Evolutionary conservation across 2,888 invertebrate genomes (phyloP), one percentile per base, ranked within the genome.

Genomic region (Tinea trinotella): DNA sequence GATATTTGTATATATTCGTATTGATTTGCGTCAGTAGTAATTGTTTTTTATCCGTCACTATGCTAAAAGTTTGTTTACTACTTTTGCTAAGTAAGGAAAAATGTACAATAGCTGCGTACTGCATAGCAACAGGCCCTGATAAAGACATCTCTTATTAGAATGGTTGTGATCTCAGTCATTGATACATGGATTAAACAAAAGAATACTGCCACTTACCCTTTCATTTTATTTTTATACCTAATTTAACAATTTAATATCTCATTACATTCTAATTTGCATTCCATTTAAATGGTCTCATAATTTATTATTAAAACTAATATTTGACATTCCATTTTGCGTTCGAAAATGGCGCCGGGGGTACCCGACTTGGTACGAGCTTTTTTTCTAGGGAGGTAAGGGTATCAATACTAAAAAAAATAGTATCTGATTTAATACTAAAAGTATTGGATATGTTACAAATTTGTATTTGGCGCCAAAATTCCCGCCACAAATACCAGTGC

Each of bases 381-480:
- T 48, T 15, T 76, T 64, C 67, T 84, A 82, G 83, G 74, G 66
- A 74, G 67, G 70, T 83, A 83, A 84, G 83, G 79, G 78, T 82
- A 80, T 44, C 35, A 76, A 71, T 68, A 55, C 53, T 57, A 62
- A 67, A 74, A 77, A 74, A 73, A 68, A 76, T 74, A 76, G 72
- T 72, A 77, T 74, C 66, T 71, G 73, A 76, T 76, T 76, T 71
- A 48, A 79, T 82, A 80, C 76, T 81, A 71, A 80, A 74, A 80
- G 76, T 83, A 82, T 82, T 78, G 76, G 70, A 79, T 68, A 66
- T 82, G 80, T 85, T 85, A 84, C 84, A 85, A 85, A 85, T 83
- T 85, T 83, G 84, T 85, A 85, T 83, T 82, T 74, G 46, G 30
- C 24, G 9, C 20, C 35, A 35, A 35, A 35, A 35, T 35, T 22